These are phyloP conservation scores for Mustela erminea DNA, from an alignment of 2,797 vertebrate genomes.

Conservation along the genomic window DNA sequence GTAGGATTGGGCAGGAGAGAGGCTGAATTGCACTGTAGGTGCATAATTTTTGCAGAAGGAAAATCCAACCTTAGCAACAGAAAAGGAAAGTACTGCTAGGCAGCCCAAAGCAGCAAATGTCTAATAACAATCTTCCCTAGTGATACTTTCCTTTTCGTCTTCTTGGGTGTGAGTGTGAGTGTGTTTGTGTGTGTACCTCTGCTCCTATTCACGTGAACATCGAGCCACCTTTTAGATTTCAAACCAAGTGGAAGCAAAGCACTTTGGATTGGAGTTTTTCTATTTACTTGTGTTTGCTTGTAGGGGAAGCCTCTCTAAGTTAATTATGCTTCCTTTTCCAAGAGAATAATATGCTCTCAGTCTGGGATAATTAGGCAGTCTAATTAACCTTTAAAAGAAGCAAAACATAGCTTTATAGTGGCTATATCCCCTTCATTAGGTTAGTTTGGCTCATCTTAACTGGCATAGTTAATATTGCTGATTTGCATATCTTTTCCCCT, in stretches of 20 bases:
- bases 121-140: neutral
- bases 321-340: constrained; percentile 84
- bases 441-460: constrained; percentile 82
- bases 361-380: constrained; percentile 84
- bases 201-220: neutral
- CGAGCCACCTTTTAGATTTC: constrained; percentile 13
- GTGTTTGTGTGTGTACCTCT: neutral
- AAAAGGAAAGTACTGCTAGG: neutral
- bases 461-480: constrained; percentile 81
- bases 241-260: constrained; percentile 27
- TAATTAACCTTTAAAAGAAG: constrained; percentile 85
- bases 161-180: neutral
- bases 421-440: constrained; percentile 84
- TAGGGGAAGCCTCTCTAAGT: constrained; percentile 79
- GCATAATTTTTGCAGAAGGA: neutral
- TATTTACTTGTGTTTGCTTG: constrained; percentile 78
- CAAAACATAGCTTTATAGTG: constrained; percentile 80
- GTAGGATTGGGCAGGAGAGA: neutral
- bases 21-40: neutral
- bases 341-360: constrained; percentile 76
- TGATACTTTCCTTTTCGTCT: neutral
- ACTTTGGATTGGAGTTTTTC: constrained; percentile 50
- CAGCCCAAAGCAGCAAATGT: neutral
- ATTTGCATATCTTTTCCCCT: constrained; percentile 86
- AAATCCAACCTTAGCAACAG: neutral